These are phyloP conservation scores for Drosophila colorata DNA, from an alignment of 2,888 invertebrate species.

Conservation along the genomic window DNA sequence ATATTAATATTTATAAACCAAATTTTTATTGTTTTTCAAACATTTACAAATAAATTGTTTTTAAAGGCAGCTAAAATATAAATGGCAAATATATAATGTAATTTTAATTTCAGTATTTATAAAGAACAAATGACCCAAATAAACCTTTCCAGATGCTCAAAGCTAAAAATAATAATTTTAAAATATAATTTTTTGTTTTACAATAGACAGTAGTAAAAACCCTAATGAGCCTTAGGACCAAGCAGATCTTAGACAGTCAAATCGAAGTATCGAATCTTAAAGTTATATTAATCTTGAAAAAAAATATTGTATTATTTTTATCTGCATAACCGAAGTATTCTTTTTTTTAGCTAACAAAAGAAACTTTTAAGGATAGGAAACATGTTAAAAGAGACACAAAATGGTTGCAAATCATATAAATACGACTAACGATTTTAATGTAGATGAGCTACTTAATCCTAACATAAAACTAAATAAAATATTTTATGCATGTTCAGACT, in stretches of 20 bases:
- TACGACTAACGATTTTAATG: conserved; percentile 62
- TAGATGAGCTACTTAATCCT: conserved; percentile 47
- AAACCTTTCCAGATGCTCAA: conserved; percentile 13
- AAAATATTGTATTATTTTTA: background rate
- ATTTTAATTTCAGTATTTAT: background rate
- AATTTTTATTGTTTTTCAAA: conserved; percentile 8
- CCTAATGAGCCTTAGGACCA: too few relatives aligned
- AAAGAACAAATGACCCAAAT: background rate
- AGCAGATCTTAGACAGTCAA: background rate
- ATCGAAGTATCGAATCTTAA: conserved; percentile 9
- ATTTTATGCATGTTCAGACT: conserved; percentile 34
- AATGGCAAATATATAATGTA: background rate
- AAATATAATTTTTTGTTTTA: background rate
- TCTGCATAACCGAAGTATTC: background rate
- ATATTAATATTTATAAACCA: background rate
- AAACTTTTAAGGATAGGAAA: conserved; percentile 31
- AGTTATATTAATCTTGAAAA: conserved; percentile 7
- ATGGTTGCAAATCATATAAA: conserved; percentile 69
- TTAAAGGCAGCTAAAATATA: background rate
- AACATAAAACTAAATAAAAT: conserved; percentile 24
- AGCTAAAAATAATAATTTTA: background rate
- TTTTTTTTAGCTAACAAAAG: conserved; percentile 2
- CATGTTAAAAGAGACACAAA: conserved; percentile 37
- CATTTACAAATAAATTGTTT: background rate
- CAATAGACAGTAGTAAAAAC: conserved; percentile 1